Evolutionary conservation across 2,113 vertebrate species (phyloP), one percentile per base, ranked within the genome.

Genomic region (Chlamydotis undulata): DNA sequence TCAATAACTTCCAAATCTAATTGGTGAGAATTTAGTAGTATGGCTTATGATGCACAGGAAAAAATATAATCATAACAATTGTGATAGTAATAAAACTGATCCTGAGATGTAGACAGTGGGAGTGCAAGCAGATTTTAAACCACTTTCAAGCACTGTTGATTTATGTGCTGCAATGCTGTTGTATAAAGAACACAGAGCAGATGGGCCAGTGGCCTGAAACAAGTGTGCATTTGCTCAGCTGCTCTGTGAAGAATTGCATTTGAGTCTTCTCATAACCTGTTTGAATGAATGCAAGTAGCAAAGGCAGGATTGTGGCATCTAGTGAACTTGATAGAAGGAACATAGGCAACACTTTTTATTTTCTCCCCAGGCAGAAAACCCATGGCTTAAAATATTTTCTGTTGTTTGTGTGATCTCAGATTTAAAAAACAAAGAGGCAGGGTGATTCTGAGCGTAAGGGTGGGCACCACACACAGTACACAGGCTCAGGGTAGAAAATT

Each of bases 1-100:
- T 84, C 63, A 94, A 76, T 93, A 92, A 89, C 71, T 83, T 96
- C 76, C 52, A 88, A 97, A 97, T 96, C 85, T 52, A 96, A 96
- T 97, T 80, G 73, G 63, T 61, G 57, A 35, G 56, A 90, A 91
- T 93, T 85, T 50, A 60, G 78, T 91, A 91, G 70, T 79, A 65
- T 93, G 74, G 93, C 67, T 89, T 84, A 83, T 96, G 70, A 86
- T 12, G 10, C 91, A 57, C 73, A 43, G 50, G 65, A 71, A 76
- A 57, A 93, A 80, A 64, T 68, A 91, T 47, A 52, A 35, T 81
- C 65, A 23, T 65, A 61, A 85, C 37, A 78, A 70, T 43, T 59
- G 29, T 79, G 80, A 25, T 50, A 73, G 35, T 49, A 64, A 67
- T 53, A 61, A 74, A 90, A 80, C 19, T 68, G 59, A 70, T 74